Percentiles rank a stretch among this genome's conserved stretches.
Conservation (phyloP, 30 jellyfish, hydroid and myxozoan species). For the Nemopilema nomurai region DNA sequence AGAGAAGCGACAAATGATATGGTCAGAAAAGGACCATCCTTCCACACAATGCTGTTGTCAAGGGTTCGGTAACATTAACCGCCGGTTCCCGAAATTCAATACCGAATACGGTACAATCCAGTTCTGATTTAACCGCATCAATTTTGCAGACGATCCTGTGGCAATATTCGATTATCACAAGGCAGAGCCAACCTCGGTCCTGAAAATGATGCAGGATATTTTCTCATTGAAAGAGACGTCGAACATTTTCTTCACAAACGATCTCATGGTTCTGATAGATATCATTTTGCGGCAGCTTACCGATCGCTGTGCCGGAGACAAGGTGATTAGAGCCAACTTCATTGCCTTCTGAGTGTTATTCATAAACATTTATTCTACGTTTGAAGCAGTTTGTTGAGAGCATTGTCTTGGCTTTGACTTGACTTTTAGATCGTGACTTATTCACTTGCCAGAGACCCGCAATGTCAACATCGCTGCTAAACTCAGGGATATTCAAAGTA, state of each 20-base stretch:
- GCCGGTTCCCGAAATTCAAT: too few species aligned
- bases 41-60: too few species aligned
- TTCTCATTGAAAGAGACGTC: constrained; percentile 81
- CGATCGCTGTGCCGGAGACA: constrained; percentile 70
- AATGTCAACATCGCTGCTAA: too few species aligned
- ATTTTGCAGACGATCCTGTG: constrained; percentile 81
- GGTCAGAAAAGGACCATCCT: too few species aligned
- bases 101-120: too few species aligned
- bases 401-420: neutral
- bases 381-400: too few species aligned
- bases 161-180: constrained; percentile 73
- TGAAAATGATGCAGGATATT: constrained; percentile 78
- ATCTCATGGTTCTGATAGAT: constrained; percentile 78
- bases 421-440: too few species aligned
- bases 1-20: too few species aligned
- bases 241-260: constrained; percentile 83
- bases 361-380: too few species aligned
- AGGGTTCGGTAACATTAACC: too few species aligned
- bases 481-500: too few species aligned
- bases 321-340: constrained; percentile 40
- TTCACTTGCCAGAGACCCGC: too few species aligned
- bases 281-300: constrained; percentile 79
- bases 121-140: neutral
- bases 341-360: neutral
- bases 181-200: constrained; percentile 65